These are phyloP conservation scores for Vidua macroura DNA, from an alignment of 2,113 vertebrate genomes.

Conservation along the genomic window DNA sequence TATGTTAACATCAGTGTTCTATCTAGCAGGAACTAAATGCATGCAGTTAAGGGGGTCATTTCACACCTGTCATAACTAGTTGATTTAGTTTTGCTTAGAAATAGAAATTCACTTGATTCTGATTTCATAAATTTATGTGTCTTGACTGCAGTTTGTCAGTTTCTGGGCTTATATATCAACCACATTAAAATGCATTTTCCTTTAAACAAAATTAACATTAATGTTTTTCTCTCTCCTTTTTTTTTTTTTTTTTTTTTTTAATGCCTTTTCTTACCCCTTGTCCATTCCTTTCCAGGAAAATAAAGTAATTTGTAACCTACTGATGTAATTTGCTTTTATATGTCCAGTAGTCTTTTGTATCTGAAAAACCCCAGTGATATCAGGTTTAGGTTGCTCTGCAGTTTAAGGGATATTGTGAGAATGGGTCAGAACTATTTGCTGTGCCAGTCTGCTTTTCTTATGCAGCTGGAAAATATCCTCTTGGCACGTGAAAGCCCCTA, in stretches of 20 bases:
- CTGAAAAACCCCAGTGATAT: not conserved
- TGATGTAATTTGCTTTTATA: not conserved
- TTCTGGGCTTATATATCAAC: not conserved
- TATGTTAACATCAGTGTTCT: not conserved
- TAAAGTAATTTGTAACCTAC: not conserved
- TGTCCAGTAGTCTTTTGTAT: not conserved
- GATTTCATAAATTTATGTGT: not conserved
- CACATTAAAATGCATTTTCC: not conserved
- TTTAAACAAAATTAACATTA: not conserved
- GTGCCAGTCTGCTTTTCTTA: not conserved
- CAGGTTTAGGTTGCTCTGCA: not conserved
- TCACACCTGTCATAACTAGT: not conserved
- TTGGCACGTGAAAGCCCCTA: not conserved
- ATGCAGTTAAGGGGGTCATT: not conserved
- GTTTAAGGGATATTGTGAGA: not conserved
- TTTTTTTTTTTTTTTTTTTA: not conserved
- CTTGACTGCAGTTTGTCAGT: not conserved
- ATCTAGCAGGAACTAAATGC: not conserved
- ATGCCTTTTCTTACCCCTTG: not conserved
- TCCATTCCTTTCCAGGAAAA: not conserved
- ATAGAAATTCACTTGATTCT: not conserved
- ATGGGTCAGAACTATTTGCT: not conserved
- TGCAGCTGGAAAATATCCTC: not conserved
- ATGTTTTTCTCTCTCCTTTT: not conserved
- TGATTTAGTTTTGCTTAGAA: not conserved